phyloP scores from a whole-genome alignment of 2,797 vertebrate genomes.

The Labeo calbasu region DNA sequence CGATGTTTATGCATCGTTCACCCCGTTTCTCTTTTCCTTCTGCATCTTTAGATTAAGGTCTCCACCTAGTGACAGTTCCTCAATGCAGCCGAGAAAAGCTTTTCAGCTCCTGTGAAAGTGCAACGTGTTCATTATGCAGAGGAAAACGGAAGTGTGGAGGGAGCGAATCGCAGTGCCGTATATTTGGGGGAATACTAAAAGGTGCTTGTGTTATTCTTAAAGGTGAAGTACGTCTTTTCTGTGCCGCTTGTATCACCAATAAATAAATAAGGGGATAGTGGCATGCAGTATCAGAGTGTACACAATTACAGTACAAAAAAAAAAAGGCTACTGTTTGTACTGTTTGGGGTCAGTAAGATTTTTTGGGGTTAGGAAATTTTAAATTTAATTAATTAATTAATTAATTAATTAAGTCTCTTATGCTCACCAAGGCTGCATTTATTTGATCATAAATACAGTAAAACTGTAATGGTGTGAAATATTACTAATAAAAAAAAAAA shows the following conservation, averaged over 20 bases:
- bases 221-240: background rate
- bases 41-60: constrained; percentile 66
- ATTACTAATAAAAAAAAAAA: too few species aligned
- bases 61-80: constrained; percentile 75
- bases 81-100: constrained; percentile 54
- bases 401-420: too few species aligned
- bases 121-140: background rate
- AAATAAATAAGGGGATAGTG: too few species aligned
- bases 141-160: background rate
- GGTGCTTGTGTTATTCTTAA: background rate
- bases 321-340: too few species aligned
- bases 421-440: too few species aligned
- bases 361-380: too few species aligned
- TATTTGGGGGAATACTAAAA: background rate
- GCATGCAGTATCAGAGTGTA: background rate
- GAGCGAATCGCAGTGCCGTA: background rate
- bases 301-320: background rate
- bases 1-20: constrained; percentile 41
- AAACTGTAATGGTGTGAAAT: background rate
- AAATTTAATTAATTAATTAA: too few species aligned
- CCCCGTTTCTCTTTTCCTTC: constrained; percentile 10
- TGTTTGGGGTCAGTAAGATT: too few species aligned
- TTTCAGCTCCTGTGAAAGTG: background rate
- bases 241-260: background rate
- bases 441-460: background rate